These are phyloP conservation scores for Catocala nupta DNA, from an alignment of 2,888 invertebrate species.

Conservation along the genomic window DNA sequence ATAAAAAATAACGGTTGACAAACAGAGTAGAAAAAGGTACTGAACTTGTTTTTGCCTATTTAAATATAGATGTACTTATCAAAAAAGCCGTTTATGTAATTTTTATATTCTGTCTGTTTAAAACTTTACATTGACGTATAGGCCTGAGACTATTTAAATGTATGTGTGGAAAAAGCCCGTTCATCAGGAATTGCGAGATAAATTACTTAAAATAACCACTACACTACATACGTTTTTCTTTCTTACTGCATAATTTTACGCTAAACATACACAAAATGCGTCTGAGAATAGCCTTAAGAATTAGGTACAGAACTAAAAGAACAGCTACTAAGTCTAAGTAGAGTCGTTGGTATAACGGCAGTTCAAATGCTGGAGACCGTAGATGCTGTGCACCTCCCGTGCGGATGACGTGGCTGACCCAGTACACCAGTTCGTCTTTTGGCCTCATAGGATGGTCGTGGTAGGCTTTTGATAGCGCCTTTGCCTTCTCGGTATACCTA, in stretches of 20 bases:
- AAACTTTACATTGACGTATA: too few relatives aligned
- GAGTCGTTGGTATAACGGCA: slow-evolving; percentile 65
- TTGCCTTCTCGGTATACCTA: slow-evolving; percentile 61
- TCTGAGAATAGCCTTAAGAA: background rate
- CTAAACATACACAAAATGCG: slow-evolving; percentile 6
- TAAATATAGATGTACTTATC: too few relatives aligned
- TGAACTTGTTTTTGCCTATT: too few relatives aligned
- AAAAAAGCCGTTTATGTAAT: too few relatives aligned
- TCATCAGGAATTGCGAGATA: too few relatives aligned
- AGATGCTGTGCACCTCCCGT: slow-evolving; percentile 66
- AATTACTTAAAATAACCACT: too few relatives aligned
- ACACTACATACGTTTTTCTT: slow-evolving; percentile 26
- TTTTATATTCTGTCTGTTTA: too few relatives aligned
- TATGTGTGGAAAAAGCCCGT: too few relatives aligned
- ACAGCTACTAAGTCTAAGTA: slow-evolving; percentile 62
- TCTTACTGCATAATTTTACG: slow-evolving; percentile 4
- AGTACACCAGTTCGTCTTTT: slow-evolving; percentile 61
- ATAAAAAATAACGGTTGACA: too few relatives aligned
- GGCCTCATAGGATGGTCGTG: slow-evolving; percentile 64
- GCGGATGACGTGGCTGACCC: slow-evolving; percentile 67
- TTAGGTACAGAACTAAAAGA: slow-evolving; percentile 12
- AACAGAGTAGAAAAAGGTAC: too few relatives aligned
- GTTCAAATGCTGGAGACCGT: slow-evolving; percentile 60
- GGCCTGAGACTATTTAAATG: too few relatives aligned
- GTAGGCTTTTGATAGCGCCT: slow-evolving; percentile 63